Evolutionary conservation across 2,888 invertebrate species (phyloP).

Genomic region (Drosophila rubida): DNA sequence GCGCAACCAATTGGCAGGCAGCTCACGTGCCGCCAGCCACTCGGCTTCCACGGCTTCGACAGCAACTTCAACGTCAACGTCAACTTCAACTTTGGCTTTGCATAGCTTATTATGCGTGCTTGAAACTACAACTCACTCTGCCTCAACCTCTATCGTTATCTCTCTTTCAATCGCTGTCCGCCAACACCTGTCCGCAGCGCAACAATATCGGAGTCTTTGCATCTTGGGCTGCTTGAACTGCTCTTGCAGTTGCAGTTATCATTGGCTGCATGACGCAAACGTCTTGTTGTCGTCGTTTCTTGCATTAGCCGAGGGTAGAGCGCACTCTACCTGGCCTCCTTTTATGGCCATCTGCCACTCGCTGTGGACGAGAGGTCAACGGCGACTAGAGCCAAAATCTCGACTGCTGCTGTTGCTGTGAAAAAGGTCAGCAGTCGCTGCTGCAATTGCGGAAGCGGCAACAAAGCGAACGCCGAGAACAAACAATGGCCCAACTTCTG

Average conservation of each 20-base stretch:
- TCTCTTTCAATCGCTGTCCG: not conserved
- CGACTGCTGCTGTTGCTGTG: constrained; percentile 26
- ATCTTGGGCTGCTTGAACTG: not conserved
- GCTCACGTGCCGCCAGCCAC: constrained; percentile 58
- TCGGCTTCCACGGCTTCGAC: constrained; percentile 27
- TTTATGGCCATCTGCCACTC: constrained; percentile 19
- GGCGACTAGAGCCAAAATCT: not conserved
- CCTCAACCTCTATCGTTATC: not conserved
- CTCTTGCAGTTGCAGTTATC: constrained; percentile 13
- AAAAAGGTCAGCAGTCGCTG: constrained; percentile 53
- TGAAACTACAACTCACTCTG: not conserved
- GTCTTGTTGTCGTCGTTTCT: constrained; percentile 9
- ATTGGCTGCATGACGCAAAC: constrained; percentile 27
- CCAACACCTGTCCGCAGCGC: constrained; percentile 5
- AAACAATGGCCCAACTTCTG: constrained; percentile 11
- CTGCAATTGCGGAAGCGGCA: constrained; percentile 60
- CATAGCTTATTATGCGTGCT: constrained; percentile 38
- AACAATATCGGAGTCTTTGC: constrained; percentile 7
- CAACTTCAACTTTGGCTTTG: constrained; percentile 14
- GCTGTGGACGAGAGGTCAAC: not conserved
- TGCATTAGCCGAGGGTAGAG: constrained; percentile 8
- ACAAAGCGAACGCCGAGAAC: not conserved
- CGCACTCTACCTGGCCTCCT: constrained; percentile 16
- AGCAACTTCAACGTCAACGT: not conserved
- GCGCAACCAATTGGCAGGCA: constrained; percentile 36